Conservation (phyloP, 2,113 vertebrate genomes). For the Prunella fulvescens region DNA sequence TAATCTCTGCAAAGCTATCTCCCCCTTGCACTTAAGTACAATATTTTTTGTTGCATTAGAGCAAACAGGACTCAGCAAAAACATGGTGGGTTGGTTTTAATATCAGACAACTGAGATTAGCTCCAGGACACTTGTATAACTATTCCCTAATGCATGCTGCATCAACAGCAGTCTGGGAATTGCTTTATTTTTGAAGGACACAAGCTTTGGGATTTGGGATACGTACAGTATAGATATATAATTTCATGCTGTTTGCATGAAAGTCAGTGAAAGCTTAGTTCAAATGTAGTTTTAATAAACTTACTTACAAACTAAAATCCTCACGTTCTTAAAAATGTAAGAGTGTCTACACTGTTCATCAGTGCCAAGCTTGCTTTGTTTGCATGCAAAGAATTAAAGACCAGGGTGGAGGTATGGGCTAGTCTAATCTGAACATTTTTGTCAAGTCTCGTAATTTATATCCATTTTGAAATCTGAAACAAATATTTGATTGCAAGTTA, state of each 20-base stretch:
- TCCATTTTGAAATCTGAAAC: constrained; percentile 16
- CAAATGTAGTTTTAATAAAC: background rate
- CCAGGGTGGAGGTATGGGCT: background rate
- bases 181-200: constrained; percentile 9
- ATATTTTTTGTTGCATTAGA: background rate
- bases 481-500: constrained; percentile 50
- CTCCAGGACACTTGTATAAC: background rate
- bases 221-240: background rate
- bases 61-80: background rate
- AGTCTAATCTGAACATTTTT: background rate
- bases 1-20: background rate
- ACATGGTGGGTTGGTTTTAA: background rate
- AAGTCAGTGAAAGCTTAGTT: background rate
- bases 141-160: background rate
- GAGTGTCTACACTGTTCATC: background rate
- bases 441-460: background rate
- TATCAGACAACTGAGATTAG: background rate
- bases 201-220: background rate
- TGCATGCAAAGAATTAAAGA: background rate
- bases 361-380: background rate
- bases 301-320: background rate
- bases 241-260: background rate
- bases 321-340: background rate
- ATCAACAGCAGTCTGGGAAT: background rate
- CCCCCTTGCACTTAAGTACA: background rate